These are phyloP conservation scores for Drosophila yooni DNA, from an alignment of 2,888 invertebrate species.

Conservation along the genomic window DNA sequence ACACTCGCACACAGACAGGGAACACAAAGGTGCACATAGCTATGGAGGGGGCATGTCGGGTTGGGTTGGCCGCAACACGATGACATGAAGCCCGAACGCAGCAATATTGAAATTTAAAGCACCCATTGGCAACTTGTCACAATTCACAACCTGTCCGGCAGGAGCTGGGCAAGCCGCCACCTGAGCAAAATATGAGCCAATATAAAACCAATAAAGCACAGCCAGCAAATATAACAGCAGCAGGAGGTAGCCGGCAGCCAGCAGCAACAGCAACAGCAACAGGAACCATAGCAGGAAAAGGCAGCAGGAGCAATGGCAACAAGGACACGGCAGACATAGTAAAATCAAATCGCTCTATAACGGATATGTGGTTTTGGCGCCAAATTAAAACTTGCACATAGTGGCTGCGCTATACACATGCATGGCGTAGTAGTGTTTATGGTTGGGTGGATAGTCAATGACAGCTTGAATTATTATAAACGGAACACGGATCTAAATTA, in stretches of 20 bases:
- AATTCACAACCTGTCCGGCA: constrained; percentile 67
- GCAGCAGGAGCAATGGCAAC: constrained; percentile 6
- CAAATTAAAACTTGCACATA: constrained; percentile 48
- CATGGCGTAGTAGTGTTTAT: neutral
- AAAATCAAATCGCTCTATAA: constrained; percentile 60
- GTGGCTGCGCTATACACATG: neutral
- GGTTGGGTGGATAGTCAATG: constrained; percentile 7
- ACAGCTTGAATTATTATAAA: constrained; percentile 67
- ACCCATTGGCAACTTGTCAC: constrained; percentile 79
- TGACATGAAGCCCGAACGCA: constrained; percentile 61
- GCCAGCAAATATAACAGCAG: constrained; percentile 33
- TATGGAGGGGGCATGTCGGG: neutral
- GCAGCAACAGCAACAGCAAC: constrained; percentile 20
- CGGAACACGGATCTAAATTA: constrained; percentile 60
- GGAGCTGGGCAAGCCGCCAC: constrained; percentile 29
- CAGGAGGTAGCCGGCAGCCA: neutral
- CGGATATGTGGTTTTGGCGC: constrained; percentile 51
- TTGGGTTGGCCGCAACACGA: constrained; percentile 29
- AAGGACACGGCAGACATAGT: constrained; percentile 29
- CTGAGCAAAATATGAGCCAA: constrained; percentile 76
- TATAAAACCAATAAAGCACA: constrained; percentile 75
- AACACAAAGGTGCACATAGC: constrained; percentile 18
- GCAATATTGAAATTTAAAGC: constrained; percentile 76
- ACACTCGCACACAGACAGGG: constrained; percentile 53
- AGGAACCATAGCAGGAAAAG: neutral